These are phyloP conservation scores for Drosophila malerkotliana DNA, from an alignment of 1,140 invertebrate species.

Conservation along the genomic window DNA sequence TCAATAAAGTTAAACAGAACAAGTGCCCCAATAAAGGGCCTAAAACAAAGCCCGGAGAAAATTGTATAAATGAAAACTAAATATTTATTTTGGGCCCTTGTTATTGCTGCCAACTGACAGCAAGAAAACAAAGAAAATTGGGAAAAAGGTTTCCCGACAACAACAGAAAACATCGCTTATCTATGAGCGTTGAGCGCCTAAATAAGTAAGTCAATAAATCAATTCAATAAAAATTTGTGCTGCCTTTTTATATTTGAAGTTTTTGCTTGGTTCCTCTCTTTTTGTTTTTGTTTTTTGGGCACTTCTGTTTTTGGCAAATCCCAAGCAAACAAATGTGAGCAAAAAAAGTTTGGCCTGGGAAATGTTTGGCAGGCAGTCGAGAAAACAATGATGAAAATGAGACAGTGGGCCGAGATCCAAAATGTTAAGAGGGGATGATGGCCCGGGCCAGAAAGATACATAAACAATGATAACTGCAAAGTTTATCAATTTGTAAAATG, in stretches of 20 bases:
- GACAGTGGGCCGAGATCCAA: slow-evolving; percentile 10
- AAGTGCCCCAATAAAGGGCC: slow-evolving; percentile 29
- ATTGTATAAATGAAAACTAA: slow-evolving; percentile 82
- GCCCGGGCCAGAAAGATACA: slow-evolving; percentile 65
- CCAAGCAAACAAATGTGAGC: slow-evolving; percentile 70
- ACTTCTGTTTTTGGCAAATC: slow-evolving; percentile 58
- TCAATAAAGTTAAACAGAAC: slow-evolving; percentile 66
- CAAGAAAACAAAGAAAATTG: slow-evolving; percentile 42
- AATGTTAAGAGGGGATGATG: slow-evolving; percentile 51
- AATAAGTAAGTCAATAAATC: slow-evolving; percentile 83
- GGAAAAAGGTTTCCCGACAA: slow-evolving; percentile 53
- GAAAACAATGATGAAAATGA: slow-evolving; percentile 46
- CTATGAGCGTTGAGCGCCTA: slow-evolving; percentile 71
- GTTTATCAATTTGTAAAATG: slow-evolving; percentile 81
- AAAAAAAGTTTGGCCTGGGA: slow-evolving; percentile 33
- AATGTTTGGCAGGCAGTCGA: slow-evolving; percentile 54
- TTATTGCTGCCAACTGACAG: slow-evolving; percentile 63
- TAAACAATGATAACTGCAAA: slow-evolving; percentile 78
- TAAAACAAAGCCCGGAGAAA: slow-evolving; percentile 21
- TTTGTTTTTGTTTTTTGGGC: slow-evolving; percentile 22
- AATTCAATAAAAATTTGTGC: slow-evolving; percentile 78
- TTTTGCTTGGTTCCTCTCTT: slow-evolving; percentile 33
- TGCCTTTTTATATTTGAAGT: slow-evolving; percentile 64
- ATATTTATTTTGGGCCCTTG: slow-evolving; percentile 73
- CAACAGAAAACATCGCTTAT: slow-evolving; percentile 45